A percentile compares a stretch with the other conserved stretches of the same genome.
Evolutionary conservation across 2,113 vertebrate species (phyloP).

Genomic region (Cyprinodon tularosa): DNA sequence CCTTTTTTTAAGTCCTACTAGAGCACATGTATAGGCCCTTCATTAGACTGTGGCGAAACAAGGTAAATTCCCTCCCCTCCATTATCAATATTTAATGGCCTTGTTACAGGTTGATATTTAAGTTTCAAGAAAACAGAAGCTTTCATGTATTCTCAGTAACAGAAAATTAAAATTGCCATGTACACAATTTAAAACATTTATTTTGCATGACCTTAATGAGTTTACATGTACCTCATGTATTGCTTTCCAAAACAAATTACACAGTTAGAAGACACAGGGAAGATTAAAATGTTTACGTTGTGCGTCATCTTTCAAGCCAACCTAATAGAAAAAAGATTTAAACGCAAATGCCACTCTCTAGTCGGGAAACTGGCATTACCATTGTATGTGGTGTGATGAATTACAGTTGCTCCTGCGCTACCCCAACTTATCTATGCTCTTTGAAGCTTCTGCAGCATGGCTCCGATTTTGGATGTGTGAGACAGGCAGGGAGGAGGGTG

Average conservation of each 20-base stretch:
- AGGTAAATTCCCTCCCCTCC: not conserved
- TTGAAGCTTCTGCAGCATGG: constrained; percentile 72
- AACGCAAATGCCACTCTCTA: constrained; percentile 39
- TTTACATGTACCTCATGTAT: not conserved
- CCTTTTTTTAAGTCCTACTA: not conserved
- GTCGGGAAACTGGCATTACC: constrained; percentile 49
- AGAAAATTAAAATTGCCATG: not conserved
- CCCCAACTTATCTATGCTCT: constrained; percentile 76
- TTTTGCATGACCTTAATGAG: constrained; percentile 10
- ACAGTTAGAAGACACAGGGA: constrained; percentile 1
- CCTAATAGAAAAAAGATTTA: constrained; percentile 31
- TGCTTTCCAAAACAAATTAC: not conserved
- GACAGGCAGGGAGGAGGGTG: constrained; percentile 23
- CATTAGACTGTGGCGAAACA: not conserved
- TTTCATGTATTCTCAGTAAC: not conserved
- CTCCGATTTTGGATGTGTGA: constrained; percentile 53
- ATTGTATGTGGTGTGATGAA: constrained; percentile 59
- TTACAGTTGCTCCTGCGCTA: constrained; percentile 54
- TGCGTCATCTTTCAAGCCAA: constrained; percentile 6
- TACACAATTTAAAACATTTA: constrained; percentile 7
- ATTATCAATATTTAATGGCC: constrained; percentile 24
- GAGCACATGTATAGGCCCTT: not conserved
- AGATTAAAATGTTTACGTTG: constrained; percentile 19
- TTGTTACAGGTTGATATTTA: constrained; percentile 10
- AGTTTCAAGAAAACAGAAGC: not conserved